Percentiles rank a stretch among this genome's conserved stretches.
Evolutionary conservation across 2,797 vertebrate genomes (phyloP).

Genomic region (Erethizon dorsatum): DNA sequence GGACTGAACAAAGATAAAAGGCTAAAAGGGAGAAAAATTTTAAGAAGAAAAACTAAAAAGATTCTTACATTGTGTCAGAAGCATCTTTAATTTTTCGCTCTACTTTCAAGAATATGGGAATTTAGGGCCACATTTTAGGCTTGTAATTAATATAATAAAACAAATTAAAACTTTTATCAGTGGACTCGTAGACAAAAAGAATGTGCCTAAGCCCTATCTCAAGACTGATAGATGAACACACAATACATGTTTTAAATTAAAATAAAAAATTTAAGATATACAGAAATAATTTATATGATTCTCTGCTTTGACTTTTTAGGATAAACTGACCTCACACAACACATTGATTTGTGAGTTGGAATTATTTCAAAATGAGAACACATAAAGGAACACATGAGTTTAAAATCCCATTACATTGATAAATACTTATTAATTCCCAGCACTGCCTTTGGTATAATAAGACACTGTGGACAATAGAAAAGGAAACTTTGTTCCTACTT

Average conservation of each 20-base stretch:
- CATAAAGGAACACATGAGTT: background rate
- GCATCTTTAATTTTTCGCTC: background rate
- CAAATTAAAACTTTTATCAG: constrained; percentile 1
- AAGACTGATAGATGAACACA: background rate
- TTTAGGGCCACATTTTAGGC: background rate
- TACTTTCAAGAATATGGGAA: constrained; percentile 23
- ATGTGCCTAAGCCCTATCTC: background rate
- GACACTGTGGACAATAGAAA: background rate
- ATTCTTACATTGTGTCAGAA: background rate
- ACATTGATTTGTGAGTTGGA: background rate
- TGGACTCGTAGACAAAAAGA: background rate
- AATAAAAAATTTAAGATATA: background rate
- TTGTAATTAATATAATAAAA: background rate
- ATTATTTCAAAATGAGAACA: constrained; percentile 50
- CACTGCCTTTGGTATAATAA: constrained; percentile 12
- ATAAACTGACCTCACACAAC: background rate
- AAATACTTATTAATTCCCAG: background rate
- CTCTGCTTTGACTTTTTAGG: background rate
- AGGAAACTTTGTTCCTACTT: background rate
- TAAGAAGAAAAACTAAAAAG: background rate
- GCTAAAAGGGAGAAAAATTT: background rate
- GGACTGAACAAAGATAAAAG: background rate
- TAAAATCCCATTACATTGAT: background rate
- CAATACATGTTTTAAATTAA: background rate
- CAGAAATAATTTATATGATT: background rate